Conservation (phyloP, 1,140 invertebrate genomes). For the Pseudomyrmex sp. region DNA sequence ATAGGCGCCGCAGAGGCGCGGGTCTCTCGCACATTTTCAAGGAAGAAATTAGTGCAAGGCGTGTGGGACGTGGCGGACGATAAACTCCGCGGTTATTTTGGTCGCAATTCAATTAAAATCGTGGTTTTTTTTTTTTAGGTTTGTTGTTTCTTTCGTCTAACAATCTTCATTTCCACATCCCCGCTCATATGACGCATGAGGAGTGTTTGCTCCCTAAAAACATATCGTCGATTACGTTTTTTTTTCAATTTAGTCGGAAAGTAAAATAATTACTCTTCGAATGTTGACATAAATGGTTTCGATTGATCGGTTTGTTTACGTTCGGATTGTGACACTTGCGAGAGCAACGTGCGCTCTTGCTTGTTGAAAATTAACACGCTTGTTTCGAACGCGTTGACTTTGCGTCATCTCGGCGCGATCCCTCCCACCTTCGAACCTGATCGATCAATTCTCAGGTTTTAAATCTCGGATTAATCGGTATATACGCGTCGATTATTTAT, state of each 20-base stretch:
- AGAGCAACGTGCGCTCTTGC: background rate
- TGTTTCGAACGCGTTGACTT: background rate
- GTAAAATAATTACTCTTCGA: conserved; percentile 30
- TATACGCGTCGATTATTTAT: background rate
- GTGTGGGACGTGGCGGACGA: background rate
- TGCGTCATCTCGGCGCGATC: too few species aligned
- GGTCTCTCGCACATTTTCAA: background rate
- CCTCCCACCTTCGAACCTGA: background rate
- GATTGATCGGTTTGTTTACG: background rate
- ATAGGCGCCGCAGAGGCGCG: background rate
- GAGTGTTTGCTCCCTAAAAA: conserved; percentile 14
- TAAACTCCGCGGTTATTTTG: background rate
- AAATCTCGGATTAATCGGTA: background rate
- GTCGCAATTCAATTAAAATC: conserved; percentile 33
- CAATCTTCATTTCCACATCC: conserved; percentile 4
- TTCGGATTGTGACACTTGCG: background rate
- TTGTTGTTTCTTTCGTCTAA: background rate
- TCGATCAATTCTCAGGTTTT: background rate
- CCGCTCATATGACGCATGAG: conserved; percentile 8
- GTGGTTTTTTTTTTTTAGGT: conserved; percentile 6
- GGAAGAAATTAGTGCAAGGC: background rate
- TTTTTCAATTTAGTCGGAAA: conserved; percentile 18
- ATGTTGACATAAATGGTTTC: background rate
- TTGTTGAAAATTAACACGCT: background rate
- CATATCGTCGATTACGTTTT: conserved; percentile 10